Conservation (phyloP, 1,140 invertebrate genomes). For the Lithobius niger region DNA sequence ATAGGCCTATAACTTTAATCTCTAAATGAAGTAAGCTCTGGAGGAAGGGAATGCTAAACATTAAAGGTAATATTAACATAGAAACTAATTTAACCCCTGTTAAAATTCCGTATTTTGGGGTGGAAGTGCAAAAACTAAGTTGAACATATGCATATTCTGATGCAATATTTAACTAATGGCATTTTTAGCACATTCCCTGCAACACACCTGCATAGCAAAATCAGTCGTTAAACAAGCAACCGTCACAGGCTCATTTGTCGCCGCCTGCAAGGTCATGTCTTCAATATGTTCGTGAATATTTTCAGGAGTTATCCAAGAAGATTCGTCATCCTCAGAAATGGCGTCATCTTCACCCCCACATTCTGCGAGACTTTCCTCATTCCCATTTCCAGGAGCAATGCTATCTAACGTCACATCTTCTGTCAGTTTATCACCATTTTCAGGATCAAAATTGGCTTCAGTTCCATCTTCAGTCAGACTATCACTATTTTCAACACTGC, state of each 20-base stretch:
- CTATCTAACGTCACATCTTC: too few relatives aligned
- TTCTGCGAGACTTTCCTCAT: conserved; percentile 18
- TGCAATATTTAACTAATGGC: too few relatives aligned
- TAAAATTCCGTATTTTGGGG: too few relatives aligned
- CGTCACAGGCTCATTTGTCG: conserved; percentile 46
- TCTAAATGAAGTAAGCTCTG: too few relatives aligned
- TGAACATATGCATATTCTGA: too few relatives aligned
- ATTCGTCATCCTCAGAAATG: conserved; percentile 36
- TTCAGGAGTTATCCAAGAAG: conserved; percentile 77
- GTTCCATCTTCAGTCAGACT: conserved; percentile 10
- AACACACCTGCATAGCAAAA: conserved; percentile 70
- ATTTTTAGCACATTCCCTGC: conserved; percentile 87
- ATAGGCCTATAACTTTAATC: too few relatives aligned
- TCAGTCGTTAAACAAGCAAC: conserved; percentile 92
- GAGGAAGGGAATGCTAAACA: too few relatives aligned
- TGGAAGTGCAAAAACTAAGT: too few relatives aligned
- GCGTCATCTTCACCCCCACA: conserved; percentile 30
- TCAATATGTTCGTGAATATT: conserved; percentile 65
- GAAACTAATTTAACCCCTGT: too few relatives aligned
- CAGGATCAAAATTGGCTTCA: conserved; percentile 18
- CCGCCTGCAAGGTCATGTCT: conserved; percentile 41
- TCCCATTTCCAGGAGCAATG: too few relatives aligned
- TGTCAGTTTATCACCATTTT: conserved; percentile 1
- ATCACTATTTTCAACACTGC: background rate
- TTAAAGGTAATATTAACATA: too few relatives aligned